A percentile compares a stretch with the other conserved stretches of the same genome.
These are phyloP conservation scores for Danio rerio DNA, from an alignment of 2,113 vertebrate genomes.

Conservation along the genomic window GRCz12tu NC_133180.1:67994001-67994500, in stretches of 20 bases:
- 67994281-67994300: not conserved
- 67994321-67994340: not conserved
- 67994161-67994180: not conserved
- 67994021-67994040: no score
- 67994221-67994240: not conserved
- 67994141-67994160: no score
- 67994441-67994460: conserved; percentile 72
- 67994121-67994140: no score
- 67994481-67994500: conserved; percentile 51
- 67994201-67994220: not conserved
- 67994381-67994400: conserved; percentile 22
- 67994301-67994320: not conserved
- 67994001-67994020: no score
- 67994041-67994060: no score
- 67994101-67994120: no score
- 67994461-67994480: conserved; percentile 55
- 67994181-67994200: not conserved
- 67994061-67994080: no score
- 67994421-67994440: conserved; percentile 68
- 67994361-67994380: not conserved
- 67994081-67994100: no score
- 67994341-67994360: not conserved
- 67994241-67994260: not conserved
- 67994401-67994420: conserved; percentile 64
- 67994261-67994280: not conserved